phyloP scores from a whole-genome alignment of 2,113 vertebrate genomes.

The Porphyrio hochstetteri region DNA sequence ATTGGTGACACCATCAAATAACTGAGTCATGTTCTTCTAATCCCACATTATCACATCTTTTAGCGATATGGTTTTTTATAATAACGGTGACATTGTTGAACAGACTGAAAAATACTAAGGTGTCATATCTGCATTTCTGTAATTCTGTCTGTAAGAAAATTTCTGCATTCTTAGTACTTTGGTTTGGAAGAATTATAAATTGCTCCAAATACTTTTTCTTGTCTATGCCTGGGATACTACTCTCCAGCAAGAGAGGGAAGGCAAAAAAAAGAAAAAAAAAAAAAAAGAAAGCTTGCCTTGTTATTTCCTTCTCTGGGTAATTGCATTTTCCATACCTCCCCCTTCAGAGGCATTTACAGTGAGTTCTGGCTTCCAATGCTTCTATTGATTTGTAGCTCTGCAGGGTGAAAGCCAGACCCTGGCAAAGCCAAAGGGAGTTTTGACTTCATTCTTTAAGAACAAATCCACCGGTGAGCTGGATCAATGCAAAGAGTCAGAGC shows the following conservation, averaged over 20 bases:
- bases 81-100: background rate
- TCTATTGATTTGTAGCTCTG: conserved; percentile 59
- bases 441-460: conserved; percentile 63
- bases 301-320: conserved; percentile 36
- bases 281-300: background rate
- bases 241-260: background rate
- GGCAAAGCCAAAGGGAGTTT: conserved; percentile 62
- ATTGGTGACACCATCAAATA: background rate
- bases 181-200: background rate
- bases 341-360: conserved; percentile 45
- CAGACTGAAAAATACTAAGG: background rate
- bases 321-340: conserved; percentile 27
- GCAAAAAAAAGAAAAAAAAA: too few relatives aligned
- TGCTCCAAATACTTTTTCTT: background rate
- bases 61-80: background rate
- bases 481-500: conserved; percentile 50
- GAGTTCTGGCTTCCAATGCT: conserved; percentile 26
- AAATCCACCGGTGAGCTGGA: conserved; percentile 43
- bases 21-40: background rate
- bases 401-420: conserved; percentile 41
- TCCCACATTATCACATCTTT: background rate
- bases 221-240: background rate
- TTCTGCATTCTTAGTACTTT: background rate
- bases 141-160: background rate
- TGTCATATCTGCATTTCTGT: background rate